Evolutionary conservation across 2,113 vertebrate genomes (phyloP).

Genomic region (Sinocyclocheilus rhinocerous): DNA sequence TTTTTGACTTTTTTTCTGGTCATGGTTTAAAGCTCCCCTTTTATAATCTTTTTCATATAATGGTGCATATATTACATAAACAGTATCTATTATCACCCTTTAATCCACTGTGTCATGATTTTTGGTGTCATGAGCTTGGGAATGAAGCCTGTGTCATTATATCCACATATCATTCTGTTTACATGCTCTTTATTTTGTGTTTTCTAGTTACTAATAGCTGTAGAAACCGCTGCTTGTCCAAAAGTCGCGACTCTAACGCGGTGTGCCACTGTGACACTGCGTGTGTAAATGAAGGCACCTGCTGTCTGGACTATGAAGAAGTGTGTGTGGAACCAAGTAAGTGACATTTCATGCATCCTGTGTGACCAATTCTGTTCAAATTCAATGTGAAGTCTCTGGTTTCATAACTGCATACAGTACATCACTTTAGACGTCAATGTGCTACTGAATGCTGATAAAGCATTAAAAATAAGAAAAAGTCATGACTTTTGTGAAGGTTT

Average conservation of each 20-base stretch:
- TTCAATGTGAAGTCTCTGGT: neutral
- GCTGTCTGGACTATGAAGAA: slow-evolving; percentile 55
- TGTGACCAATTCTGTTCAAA: neutral
- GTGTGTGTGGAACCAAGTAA: slow-evolving; percentile 53
- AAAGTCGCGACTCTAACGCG: slow-evolving; percentile 5
- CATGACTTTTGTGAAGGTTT: neutral
- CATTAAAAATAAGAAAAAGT: neutral
- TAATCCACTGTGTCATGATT: neutral
- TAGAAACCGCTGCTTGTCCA: slow-evolving; percentile 36
- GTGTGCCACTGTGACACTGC: slow-evolving; percentile 41
- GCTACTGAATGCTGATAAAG: neutral
- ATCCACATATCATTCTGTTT: neutral
- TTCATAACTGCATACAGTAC: neutral
- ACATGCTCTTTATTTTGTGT: neutral
- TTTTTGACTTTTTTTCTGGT: neutral
- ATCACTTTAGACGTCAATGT: neutral
- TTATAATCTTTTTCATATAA: neutral
- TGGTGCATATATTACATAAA: neutral
- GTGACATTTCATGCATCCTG: neutral
- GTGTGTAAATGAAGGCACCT: slow-evolving; percentile 46
- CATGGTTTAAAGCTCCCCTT: neutral
- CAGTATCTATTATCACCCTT: neutral
- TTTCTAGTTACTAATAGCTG: slow-evolving; percentile 51
- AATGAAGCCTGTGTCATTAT: neutral
- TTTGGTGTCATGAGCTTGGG: neutral